These are phyloP conservation scores for Nicator chloris DNA, from an alignment of 2,113 vertebrate species.

Conservation along the genomic window DNA sequence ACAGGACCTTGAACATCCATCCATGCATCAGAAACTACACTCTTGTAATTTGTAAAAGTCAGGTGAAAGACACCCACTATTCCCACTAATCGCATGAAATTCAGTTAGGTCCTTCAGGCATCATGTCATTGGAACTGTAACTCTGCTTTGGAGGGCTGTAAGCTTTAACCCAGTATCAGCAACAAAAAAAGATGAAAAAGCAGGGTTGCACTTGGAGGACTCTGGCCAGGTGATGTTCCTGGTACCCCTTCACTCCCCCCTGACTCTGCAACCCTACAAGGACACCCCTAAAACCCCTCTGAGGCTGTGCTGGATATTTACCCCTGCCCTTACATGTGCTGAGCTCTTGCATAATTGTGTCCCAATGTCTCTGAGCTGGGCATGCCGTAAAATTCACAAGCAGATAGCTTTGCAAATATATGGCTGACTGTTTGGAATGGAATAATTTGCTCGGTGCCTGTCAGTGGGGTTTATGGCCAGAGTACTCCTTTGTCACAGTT, in stretches of 20 bases:
- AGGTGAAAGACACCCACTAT: background rate
- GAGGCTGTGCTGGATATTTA: background rate
- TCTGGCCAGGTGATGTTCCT: background rate
- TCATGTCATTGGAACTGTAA: background rate
- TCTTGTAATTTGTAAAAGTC: background rate
- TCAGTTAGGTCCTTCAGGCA: background rate
- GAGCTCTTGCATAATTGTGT: background rate
- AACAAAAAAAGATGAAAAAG: background rate
- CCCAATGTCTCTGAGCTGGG: background rate
- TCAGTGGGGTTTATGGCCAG: background rate
- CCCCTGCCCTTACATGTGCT: background rate
- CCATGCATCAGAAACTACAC: background rate
- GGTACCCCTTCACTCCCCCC: background rate
- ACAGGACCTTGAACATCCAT: background rate
- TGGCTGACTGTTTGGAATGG: background rate
- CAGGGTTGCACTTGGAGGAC: background rate
- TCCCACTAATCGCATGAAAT: background rate
- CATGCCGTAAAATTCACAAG: background rate
- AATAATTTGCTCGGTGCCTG: background rate
- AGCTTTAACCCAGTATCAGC: background rate
- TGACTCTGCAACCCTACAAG: background rate
- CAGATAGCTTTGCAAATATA: slow-evolving; percentile 6
- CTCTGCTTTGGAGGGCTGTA: background rate
- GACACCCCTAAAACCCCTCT: background rate
- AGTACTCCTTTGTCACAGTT: background rate